Evolutionary conservation across 2,797 vertebrate species (phyloP), one percentile per base, ranked within the genome.

Genomic region (Capromys pilorides): DNA sequence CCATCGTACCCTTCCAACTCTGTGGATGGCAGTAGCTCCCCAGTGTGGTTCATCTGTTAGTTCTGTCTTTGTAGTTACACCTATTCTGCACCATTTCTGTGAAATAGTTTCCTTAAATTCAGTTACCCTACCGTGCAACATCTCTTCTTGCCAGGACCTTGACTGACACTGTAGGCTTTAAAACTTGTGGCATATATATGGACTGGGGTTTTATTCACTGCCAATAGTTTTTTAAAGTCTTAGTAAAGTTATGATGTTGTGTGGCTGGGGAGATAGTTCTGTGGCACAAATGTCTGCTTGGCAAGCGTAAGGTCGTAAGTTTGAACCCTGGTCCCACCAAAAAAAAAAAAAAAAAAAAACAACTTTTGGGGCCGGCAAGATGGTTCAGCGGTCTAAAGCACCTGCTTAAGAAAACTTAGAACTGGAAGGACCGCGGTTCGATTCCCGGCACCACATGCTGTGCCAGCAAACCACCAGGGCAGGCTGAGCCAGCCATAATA

Each of bases 81-180:
- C 64, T 36, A 84, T 39, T 62, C 64, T n/a, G 36, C 31, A 39
- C 59, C 6, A n/a, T 71, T 75, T 93, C 81, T 84, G 22, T 62
- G 92, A 87, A 91, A 95, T 54, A 88, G 62, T 36, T 61, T 85
- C 36, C 24, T 77, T 91, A 94, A 93, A 86, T 36, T 84, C 57
- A 18, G 1, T 73, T 54, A 57, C 36, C 21, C 51, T 75, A 22
- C 41, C 26, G 21, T 49, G 14, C 61, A n/a, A 85, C 21, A 22
- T 77, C 66, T 67, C 22, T 78, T 62, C 22, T 51, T 84, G 31
- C 57, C 33, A 89, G 87, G 67, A 75, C 21, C 36, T 28, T 88
- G 82, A 45, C 61, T 71, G 54, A 49, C 19, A 45, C 0, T 14
- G 12, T 77, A 6, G 64, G 22, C 71, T 93, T 95, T 62, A 91